These are phyloP conservation scores for Harpagus bidentatus DNA, from an alignment of 2,113 vertebrate species.

Conservation along the genomic window DNA sequence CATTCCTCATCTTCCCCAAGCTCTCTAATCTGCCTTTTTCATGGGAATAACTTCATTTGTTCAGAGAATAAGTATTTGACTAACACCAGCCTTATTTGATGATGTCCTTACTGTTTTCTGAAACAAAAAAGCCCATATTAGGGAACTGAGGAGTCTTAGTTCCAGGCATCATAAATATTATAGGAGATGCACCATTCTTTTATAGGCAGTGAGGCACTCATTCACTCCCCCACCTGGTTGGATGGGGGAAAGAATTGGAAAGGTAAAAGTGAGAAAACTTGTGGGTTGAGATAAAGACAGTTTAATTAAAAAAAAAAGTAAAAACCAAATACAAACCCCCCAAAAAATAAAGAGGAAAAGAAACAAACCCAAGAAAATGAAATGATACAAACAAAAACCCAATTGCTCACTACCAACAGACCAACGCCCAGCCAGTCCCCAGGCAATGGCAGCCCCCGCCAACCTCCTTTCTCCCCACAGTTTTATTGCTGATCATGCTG, in stretches of 20 bases:
- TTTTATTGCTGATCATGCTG: not conserved
- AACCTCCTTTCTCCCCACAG: not conserved
- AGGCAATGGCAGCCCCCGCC: accelerated
- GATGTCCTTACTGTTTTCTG: not conserved
- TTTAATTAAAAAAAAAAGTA: not conserved
- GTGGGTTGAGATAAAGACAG: not conserved
- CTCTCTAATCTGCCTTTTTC: not conserved
- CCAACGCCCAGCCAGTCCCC: accelerated
- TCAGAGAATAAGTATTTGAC: not conserved
- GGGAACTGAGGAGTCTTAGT: not conserved
- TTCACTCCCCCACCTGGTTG: not conserved
- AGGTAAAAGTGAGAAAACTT: not conserved
- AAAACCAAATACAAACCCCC: accelerated
- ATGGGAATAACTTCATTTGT: not conserved
- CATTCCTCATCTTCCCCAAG: not conserved
- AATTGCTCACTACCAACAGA: not conserved
- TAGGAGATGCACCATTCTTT: not conserved
- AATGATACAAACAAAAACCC: accelerated
- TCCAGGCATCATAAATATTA: not conserved
- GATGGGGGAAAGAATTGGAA: not conserved
- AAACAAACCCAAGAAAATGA: not conserved
- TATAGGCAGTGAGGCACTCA: not conserved
- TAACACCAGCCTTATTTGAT: not conserved
- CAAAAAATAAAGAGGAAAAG: not conserved
- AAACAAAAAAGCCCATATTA: not conserved